Base-by-base conservation (phyloP, 1,140 invertebrate species). In the Lerema accius region DNA sequence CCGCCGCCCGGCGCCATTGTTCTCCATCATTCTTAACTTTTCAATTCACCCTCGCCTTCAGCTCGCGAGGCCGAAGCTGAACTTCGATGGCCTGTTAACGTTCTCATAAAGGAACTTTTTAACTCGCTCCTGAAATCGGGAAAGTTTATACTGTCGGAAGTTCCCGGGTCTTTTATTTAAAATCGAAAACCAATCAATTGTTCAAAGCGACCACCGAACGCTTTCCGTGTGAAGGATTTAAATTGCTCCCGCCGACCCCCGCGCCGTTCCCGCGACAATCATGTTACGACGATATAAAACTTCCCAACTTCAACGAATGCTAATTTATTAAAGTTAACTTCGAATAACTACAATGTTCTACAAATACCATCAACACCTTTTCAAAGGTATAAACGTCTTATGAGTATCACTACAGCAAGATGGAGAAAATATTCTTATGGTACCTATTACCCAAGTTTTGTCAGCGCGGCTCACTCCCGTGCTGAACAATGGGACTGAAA, bases 31-130 rank as follows among this genome's bases (percentile, higher is more conserved):
- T 58, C 53, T 58, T 58, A 58, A 58, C 53, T 58, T 58, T 58
- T 58, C 53, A 58, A 58, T 58, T 58, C 53, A 4, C 40, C 39
- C 53, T 32, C 53, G 51, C 53, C 40, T 28, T 56, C 15, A 43
- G 19, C 51, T 42, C 51, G 39, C 13, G 39, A 40, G 51, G 39
- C 14, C 51, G 51, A 28, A 40, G 53, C 42, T 43, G 14, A 45
- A 56, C 53, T 56, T 59, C 55, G 55, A 48, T 37, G 55, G 43
- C 55, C 55, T 59, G 42, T 59, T 59, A 59, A 59, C 55, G 55
- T 59, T 59, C 55, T 48, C 55, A 59, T 59, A 59, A 59, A 59
- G 42, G 43, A 59, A 59, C 43, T 59, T 59, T 59, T 59, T 48
- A 59, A 59, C 56, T 59, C 56, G 56, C 43, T 59, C 43, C 56